Base-by-base conservation (phyloP, 2,888 invertebrate species). In the Rugalucina vietnamica region DNA sequence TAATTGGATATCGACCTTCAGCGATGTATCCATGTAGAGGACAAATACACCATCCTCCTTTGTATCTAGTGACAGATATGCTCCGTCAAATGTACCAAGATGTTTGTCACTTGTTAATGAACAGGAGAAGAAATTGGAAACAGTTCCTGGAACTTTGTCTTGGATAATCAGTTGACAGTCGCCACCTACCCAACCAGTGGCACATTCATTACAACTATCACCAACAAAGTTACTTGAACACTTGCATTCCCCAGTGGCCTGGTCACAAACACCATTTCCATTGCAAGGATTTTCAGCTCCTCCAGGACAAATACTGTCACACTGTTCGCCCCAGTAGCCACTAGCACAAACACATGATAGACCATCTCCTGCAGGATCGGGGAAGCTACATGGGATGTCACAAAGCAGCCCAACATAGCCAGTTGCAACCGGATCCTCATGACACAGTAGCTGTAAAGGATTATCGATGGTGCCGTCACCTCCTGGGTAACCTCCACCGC, bases 281-380 rank as follows among this genome's bases (percentile, higher is more conserved):
- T 76, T 82, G 71, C 92, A 92, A 4, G 87, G 69, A 50, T 85
- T 89, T 18, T 39, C 24, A 12, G 78, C 65, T n/a, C 91, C 92
- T 32, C 91, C 91, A 34, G 88, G 90, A 54, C 92, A 92, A 3
- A 54, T 73, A n/a, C 72, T 34, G 5, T 81, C 76, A 77, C 92
- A 92, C 0, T 36, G 27, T 14, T 73, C 10, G 24, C 91, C 91
- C 82, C 86, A 91, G 82, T 88, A 91, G 8, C 91, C 92, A 27
- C 69, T 21, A n/a, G 81, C 74, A 83, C 91, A 91, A 12, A 49
- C 74, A 80, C 90, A 90, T 32, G 72, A 49, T 21, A 65, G 14
- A 0, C 36, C 37, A 49, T 83, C 60, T 29, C 57, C 34, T 12
- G 24, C n/a, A 21, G 65, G 60, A 37, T 79, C 82, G 75, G 86